Evolutionary conservation across 2,797 vertebrate genomes (phyloP).

Genomic region (Danio tinwini): DNA sequence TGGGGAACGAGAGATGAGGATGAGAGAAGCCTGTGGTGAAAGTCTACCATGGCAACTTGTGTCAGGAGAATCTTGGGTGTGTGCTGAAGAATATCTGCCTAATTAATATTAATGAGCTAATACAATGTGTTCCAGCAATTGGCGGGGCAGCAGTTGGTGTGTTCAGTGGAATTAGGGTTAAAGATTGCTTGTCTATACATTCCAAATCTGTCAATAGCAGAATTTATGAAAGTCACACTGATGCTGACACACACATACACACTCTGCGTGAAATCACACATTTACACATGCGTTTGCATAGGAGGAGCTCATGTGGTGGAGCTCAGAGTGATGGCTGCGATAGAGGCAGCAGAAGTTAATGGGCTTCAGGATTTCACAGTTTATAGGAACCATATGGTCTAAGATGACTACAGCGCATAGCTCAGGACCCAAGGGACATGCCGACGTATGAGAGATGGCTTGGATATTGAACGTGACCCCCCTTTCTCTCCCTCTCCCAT

Average conservation of each 20-base stretch:
- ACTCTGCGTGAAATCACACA: not conserved
- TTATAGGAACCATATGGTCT: conserved; percentile 64
- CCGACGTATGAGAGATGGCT: conserved; percentile 56
- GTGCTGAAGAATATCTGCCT: conserved; percentile 62
- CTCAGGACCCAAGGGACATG: conserved; percentile 55
- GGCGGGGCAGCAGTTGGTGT: conserved; percentile 70
- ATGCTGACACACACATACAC: not conserved
- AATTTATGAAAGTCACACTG: not conserved
- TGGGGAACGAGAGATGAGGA: conserved; percentile 26
- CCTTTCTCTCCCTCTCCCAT: not conserved
- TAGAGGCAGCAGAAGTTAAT: conserved; percentile 56
- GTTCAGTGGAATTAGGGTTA: conserved; percentile 61
- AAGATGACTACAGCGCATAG: conserved; percentile 62
- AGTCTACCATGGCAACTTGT: conserved; percentile 59
- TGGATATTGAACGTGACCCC: conserved; percentile 58
- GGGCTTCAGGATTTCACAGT: conserved; percentile 60
- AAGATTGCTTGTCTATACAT: not conserved
- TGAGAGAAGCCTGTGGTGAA: conserved; percentile 37
- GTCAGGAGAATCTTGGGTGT: conserved; percentile 57
- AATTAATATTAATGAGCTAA: conserved; percentile 70
- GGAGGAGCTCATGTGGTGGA: conserved; percentile 22
- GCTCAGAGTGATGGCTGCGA: conserved; percentile 40
- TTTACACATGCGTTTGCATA: conserved; percentile 53
- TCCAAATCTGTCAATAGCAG: not conserved
- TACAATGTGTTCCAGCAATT: conserved; percentile 67